phyloP scores from a whole-genome alignment of 2,797 vertebrate species.

The Cottoperca gobio region DNA sequence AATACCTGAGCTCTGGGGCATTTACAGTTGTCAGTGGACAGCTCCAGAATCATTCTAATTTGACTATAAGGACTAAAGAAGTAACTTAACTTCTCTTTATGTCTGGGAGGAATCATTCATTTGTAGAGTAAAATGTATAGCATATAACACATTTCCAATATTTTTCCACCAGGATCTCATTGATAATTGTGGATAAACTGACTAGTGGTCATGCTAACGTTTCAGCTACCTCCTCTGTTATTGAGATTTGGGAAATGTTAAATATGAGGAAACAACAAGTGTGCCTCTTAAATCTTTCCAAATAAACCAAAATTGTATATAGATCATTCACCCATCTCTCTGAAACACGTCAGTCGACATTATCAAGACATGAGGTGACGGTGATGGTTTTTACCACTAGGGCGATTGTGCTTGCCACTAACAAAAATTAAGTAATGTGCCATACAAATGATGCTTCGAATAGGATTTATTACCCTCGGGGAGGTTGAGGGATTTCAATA shows the following conservation, averaged over 20 bases:
- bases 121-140: not conserved
- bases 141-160: not conserved
- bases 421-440: not conserved
- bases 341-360: not conserved
- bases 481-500: not conserved
- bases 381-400: not conserved
- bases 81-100: not conserved
- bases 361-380: not conserved
- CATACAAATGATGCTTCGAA: not conserved
- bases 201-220: not conserved
- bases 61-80: not conserved
- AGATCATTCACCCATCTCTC: not conserved
- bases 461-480: not conserved
- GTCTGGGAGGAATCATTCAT: not conserved
- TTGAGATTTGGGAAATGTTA: not conserved
- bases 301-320: not conserved
- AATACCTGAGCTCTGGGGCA: not conserved
- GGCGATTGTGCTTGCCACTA: not conserved
- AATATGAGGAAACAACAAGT: not conserved
- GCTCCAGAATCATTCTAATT: not conserved
- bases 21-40: not conserved
- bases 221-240: not conserved
- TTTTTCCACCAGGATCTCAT: not conserved
- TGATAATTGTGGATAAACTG: not conserved
- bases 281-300: not conserved